Percentiles rank a stretch among this genome's conserved stretches.
phyloP scores from a whole-genome alignment of 2,113 vertebrate genomes.

The Eulemur rufifrons region DNA sequence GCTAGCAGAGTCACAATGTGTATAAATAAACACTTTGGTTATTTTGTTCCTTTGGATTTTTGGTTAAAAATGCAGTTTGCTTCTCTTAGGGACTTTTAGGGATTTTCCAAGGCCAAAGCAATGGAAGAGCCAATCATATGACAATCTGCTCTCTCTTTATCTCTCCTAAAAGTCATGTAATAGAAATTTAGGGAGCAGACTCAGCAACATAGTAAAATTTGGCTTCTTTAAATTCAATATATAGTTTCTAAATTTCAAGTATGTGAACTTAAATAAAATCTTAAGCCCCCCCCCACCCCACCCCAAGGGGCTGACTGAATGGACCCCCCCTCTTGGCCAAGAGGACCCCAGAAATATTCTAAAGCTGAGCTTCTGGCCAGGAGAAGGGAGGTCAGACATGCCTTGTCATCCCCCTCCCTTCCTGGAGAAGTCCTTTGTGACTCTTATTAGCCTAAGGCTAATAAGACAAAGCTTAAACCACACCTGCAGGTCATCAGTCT shows the following conservation, averaged over 20 bases:
- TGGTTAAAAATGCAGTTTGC: slow-evolving; percentile 35
- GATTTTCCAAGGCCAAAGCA: slow-evolving; percentile 55
- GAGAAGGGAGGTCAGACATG: too few relatives aligned
- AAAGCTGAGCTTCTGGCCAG: too few relatives aligned
- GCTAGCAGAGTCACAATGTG: not conserved
- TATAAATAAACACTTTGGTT: not conserved
- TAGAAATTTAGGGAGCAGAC: not conserved
- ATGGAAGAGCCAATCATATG: not conserved
- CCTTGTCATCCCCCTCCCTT: too few relatives aligned
- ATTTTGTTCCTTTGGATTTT: slow-evolving; percentile 32
- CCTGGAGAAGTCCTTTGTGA: too few relatives aligned
- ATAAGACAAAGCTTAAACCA: too few relatives aligned
- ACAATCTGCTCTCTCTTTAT: not conserved
- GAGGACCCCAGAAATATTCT: too few relatives aligned
- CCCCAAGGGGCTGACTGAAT: too few relatives aligned
- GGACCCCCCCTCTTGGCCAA: too few relatives aligned
- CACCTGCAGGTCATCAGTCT: too few relatives aligned
- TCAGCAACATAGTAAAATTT: not conserved
- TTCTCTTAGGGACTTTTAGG: slow-evolving; percentile 57
- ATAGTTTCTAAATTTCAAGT: not conserved
- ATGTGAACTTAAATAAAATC: too few relatives aligned
- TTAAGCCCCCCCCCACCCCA: too few relatives aligned
- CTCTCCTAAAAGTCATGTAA: not conserved
- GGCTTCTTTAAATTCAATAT: not conserved
- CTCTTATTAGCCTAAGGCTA: too few relatives aligned